These are phyloP conservation scores for Chloromyia formosa DNA, from an alignment of 2,888 invertebrate genomes.

Conservation along the genomic window DNA sequence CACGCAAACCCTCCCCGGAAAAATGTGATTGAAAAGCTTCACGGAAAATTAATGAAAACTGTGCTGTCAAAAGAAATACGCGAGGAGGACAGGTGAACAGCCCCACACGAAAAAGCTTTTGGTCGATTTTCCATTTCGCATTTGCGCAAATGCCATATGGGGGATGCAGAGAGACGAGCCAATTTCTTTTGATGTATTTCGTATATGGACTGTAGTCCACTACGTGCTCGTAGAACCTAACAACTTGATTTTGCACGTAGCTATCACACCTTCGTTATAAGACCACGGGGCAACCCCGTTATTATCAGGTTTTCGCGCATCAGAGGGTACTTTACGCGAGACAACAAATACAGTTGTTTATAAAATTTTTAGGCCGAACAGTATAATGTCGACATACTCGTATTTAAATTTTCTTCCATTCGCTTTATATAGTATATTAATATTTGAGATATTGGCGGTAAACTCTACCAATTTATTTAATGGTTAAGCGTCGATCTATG, in stretches of 20 bases:
- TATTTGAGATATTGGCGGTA: too few relatives aligned
- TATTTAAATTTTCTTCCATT: too few relatives aligned
- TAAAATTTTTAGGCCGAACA: too few relatives aligned
- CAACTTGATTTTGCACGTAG: conserved; percentile 29
- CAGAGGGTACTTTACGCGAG: neutral
- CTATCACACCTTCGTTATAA: conserved; percentile 23
- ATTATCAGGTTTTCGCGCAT: conserved; percentile 35
- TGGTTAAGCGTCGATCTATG: too few relatives aligned
- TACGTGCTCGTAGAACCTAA: conserved; percentile 15
- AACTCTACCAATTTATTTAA: too few relatives aligned
- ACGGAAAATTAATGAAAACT: conserved; percentile 20
- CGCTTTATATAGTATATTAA: too few relatives aligned
- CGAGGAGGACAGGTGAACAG: neutral
- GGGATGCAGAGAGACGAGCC: too few relatives aligned
- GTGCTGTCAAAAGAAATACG: conserved; percentile 5
- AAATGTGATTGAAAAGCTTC: conserved; percentile 19
- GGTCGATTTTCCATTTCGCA: neutral
- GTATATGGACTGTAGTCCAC: neutral
- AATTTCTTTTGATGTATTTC: too few relatives aligned
- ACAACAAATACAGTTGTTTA: too few relatives aligned
- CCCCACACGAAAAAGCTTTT: conserved; percentile 6
- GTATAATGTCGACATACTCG: too few relatives aligned
- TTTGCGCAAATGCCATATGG: neutral
- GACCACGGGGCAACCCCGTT: conserved; percentile 1
- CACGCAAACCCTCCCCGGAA: neutral